Conservation (phyloP, 2,797 vertebrate genomes). For the Acanthurus lineatus region DNA sequence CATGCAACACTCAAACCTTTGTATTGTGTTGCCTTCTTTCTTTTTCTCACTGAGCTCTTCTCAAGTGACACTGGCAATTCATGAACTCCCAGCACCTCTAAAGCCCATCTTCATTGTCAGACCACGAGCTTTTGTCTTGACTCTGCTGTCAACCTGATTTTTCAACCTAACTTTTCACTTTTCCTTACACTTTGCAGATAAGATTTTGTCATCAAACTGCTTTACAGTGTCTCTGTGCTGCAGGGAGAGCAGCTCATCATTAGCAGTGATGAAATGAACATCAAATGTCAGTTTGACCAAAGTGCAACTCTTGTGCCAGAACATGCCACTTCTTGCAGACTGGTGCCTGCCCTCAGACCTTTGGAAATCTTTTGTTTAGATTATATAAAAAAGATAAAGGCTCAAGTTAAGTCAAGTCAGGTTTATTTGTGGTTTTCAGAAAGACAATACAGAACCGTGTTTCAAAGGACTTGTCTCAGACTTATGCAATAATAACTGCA, state of each 20-base stretch:
- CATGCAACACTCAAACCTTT: neutral
- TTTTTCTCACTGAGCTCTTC: slow-evolving; percentile 1
- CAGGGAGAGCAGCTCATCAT: neutral
- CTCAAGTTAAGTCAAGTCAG: slow-evolving; percentile 17
- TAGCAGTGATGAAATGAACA: neutral
- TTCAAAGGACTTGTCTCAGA: neutral
- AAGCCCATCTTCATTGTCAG: neutral
- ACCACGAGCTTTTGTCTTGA: slow-evolving; percentile 15
- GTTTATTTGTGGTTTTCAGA: slow-evolving; percentile 9
- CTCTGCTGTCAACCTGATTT: neutral
- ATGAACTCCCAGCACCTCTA: neutral
- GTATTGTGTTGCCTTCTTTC: slow-evolving; percentile 40
- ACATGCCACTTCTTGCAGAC: slow-evolving; percentile 38
- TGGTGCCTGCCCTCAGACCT: neutral
- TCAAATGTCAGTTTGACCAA: neutral
- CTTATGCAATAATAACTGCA: accelerated
- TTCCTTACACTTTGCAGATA: slow-evolving; percentile 1
- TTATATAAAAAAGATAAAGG: slow-evolving; percentile 1
- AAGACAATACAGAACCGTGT: neutral
- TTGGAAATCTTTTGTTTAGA: slow-evolving; percentile 21
- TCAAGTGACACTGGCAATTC: slow-evolving; percentile 37
- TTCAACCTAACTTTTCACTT: neutral
- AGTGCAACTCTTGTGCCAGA: slow-evolving; percentile 3
- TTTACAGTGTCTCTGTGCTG: neutral
- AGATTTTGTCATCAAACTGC: neutral